Conservation (phyloP, 2,797 vertebrate genomes). For the Chelon labrosus region DNA sequence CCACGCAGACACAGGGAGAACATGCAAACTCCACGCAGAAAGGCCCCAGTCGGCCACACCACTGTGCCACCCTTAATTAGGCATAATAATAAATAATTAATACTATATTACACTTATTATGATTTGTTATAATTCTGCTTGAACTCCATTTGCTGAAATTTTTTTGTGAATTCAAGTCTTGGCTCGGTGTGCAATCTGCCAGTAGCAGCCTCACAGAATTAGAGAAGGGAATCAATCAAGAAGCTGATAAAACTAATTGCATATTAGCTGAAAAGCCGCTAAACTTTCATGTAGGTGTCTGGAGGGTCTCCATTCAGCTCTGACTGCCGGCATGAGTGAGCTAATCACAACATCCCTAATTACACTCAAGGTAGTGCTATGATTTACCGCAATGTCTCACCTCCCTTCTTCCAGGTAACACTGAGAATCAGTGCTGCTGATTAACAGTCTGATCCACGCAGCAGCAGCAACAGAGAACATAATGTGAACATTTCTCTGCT, state of each 20-base stretch:
- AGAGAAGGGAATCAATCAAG: constrained; percentile 44
- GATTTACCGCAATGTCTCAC: constrained; percentile 41
- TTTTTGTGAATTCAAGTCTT: not conserved
- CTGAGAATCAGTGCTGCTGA: constrained; percentile 32
- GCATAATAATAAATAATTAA: no score
- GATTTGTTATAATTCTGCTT: not conserved
- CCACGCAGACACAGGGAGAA: no score
- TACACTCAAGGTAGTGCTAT: constrained; percentile 40
- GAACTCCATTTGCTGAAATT: not conserved
- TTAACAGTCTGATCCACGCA: constrained; percentile 66
- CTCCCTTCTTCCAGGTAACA: constrained; percentile 30
- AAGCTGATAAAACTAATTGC: constrained; percentile 52
- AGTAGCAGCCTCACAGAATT: constrained; percentile 48
- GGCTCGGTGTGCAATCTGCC: constrained; percentile 46
- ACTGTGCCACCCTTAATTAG: no score
- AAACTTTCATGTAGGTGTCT: constrained; percentile 42
- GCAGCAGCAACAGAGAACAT: constrained; percentile 53
- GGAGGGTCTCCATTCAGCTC: constrained; percentile 41
- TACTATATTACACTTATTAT: no score
- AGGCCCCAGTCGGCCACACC: no score
- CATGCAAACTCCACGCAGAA: no score
- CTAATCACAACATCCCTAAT: constrained; percentile 51
- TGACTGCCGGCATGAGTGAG: constrained; percentile 38
- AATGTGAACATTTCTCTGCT: constrained; percentile 68
- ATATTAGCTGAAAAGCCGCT: constrained; percentile 46